A percentile compares a stretch with the other conserved stretches of the same genome.
Evolutionary conservation across 2,888 invertebrate genomes (phyloP).

Genomic region (Drosophila phalerata): DNA sequence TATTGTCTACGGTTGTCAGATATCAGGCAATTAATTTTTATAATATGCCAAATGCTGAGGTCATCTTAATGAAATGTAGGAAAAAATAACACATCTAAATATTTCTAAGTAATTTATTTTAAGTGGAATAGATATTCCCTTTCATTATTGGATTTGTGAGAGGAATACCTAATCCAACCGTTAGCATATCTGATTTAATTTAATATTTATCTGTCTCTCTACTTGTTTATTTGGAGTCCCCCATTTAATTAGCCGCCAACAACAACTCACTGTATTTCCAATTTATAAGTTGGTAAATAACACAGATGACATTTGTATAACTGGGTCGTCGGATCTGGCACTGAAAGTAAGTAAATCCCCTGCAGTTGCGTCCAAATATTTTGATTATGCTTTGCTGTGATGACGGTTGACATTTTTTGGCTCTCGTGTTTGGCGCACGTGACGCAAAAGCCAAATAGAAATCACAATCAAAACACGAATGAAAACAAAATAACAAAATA

Average conservation of each 20-base stretch:
- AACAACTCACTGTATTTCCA: conserved; percentile 1
- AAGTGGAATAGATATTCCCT: conserved; percentile 26
- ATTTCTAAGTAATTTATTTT: conserved; percentile 25
- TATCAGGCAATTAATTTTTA: background rate
- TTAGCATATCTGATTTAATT: conserved; percentile 30
- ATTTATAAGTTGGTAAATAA: background rate
- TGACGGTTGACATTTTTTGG: conserved; percentile 27
- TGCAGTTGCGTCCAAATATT: conserved; percentile 30
- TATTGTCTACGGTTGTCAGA: background rate
- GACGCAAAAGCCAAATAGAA: conserved; percentile 27
- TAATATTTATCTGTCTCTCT: conserved; percentile 2
- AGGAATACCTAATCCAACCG: conserved; percentile 26
- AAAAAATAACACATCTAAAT: background rate
- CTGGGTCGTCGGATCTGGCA: conserved; percentile 3
- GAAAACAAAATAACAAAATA: conserved; percentile 44
- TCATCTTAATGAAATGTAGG: conserved; percentile 1
- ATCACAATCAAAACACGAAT: conserved; percentile 39
- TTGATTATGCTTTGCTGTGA: conserved; percentile 33
- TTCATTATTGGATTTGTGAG: conserved; percentile 13
- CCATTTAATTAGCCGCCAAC: background rate
- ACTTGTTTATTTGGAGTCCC: conserved; percentile 14
- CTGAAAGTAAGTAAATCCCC: conserved; percentile 39
- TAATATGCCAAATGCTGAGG: conserved; percentile 5
- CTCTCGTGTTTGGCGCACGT: conserved; percentile 45
- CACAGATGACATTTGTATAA: conserved; percentile 5